Percentiles rank a stretch among this genome's conserved stretches.
phyloP scores from a whole-genome alignment of 2,797 vertebrate species.

The Tapera naevia region DNA sequence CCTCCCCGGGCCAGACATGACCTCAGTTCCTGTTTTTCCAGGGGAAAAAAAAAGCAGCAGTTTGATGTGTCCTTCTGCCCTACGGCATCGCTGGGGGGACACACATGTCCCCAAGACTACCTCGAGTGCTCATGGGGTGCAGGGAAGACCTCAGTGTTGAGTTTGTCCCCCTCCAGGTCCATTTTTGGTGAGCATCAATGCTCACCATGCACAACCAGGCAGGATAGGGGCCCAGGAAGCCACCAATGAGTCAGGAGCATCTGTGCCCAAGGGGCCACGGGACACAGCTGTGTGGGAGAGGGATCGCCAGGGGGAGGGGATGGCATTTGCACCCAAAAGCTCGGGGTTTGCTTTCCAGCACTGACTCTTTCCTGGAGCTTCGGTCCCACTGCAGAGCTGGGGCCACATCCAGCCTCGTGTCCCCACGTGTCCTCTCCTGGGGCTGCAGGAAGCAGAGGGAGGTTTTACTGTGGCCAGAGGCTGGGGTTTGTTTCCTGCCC shows the following conservation, averaged over 20 bases:
- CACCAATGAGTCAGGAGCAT: neutral
- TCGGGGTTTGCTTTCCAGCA: neutral
- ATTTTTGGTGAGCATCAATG: neutral
- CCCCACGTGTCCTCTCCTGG: rapidly evolving
- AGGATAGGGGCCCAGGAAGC: conserved; percentile 55
- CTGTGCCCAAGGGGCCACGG: neutral
- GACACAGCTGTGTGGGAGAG: rapidly evolving
- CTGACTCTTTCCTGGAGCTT: neutral
- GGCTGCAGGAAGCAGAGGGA: neutral
- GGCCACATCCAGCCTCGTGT: neutral
- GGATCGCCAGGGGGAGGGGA: neutral
- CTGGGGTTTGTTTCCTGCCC: neutral
- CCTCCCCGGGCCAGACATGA: conserved; percentile 8
- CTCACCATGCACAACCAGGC: rapidly evolving
- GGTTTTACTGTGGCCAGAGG: neutral
- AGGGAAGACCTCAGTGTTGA: neutral
- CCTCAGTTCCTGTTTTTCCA: conserved; percentile 64
- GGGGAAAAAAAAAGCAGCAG: neutral
- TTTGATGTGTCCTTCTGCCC: rapidly evolving
- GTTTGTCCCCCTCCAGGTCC: neutral
- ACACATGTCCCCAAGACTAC: rapidly evolving
- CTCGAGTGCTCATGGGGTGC: neutral
- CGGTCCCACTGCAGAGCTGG: neutral
- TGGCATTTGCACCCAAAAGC: rapidly evolving
- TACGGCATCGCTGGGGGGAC: neutral